Base-by-base conservation (phyloP, 2,888 invertebrate genomes). In the Eristalinus aeneus region DNA sequence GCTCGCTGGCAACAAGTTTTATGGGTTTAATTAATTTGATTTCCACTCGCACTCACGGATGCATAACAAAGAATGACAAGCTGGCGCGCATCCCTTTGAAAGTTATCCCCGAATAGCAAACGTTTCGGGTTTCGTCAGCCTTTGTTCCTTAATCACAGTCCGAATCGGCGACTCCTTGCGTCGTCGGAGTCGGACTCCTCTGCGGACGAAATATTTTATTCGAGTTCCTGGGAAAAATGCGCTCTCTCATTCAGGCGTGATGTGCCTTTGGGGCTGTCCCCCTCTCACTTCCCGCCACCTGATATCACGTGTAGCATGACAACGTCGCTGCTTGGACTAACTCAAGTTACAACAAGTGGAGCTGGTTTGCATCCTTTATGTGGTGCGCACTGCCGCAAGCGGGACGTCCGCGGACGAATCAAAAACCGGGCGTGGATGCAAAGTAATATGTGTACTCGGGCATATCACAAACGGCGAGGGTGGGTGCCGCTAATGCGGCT, bases 31-130 rank as follows among this genome's bases (percentile, higher is more conserved):
- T 60, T 60, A 60, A 60, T 60, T 60, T 60, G 60, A 60, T 60
- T 60, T 31, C 60, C 60, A 60, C 31, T 31, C 60, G 60, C 16
- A 60, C 60, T 60, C 60, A 60, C 23, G 27, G 60, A 31, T 60
- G 60, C 60, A 60, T 60, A 60, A 31, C 60, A 60, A 60, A 60
- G 60, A 60, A 60, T 60, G 60, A 60, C 31, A 60, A 23, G n/a
- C 31, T 60, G 23, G 46, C 46, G 23, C 60, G 60, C 60, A 60
- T 60, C 60, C 60, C 60, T 60, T 60, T 60, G 60, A 60, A 23
- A 60, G 60, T 60, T 60, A 60, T 60, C 27, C 46, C 46, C 46
- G 46, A 46, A 46, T 8, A 16, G 46, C 46, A 16, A 46, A 23
- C 60, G 60, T 22, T 27, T 60, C 60, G 31, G 60, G 60, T 31